These are phyloP conservation scores for Parascotia fuliginaria DNA, from an alignment of 2,888 invertebrate genomes.

Conservation along the genomic window DNA sequence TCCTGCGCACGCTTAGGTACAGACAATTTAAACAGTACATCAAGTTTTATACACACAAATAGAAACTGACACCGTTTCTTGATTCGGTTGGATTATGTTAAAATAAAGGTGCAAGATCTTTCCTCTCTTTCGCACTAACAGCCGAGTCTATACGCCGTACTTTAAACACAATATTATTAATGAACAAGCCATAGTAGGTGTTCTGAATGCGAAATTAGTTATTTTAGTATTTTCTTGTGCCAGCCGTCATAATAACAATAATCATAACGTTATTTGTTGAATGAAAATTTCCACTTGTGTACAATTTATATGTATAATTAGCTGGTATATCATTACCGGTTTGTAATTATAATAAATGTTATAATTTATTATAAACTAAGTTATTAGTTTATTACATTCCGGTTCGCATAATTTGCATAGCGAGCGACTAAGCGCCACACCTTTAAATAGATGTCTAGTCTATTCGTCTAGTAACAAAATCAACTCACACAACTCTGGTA, in stretches of 20 bases:
- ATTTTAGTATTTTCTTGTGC: slow-evolving; percentile 21
- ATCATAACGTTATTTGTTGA: neutral
- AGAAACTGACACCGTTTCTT: slow-evolving; percentile 27
- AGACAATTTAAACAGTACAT: slow-evolving; percentile 56
- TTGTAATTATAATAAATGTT: no score
- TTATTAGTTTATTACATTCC: no score
- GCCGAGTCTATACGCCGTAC: slow-evolving; percentile 39
- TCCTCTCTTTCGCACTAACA: slow-evolving; percentile 37
- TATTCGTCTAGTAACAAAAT: no score
- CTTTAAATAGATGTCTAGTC: no score
- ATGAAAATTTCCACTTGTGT: neutral
- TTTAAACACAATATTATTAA: slow-evolving; percentile 50
- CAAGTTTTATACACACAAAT: slow-evolving; percentile 60
- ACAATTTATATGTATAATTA: neutral
- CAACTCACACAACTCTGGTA: no score
- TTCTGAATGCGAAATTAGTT: slow-evolving; percentile 48
- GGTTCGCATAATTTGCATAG: no score
- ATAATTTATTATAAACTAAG: no score
- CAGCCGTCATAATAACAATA: neutral
- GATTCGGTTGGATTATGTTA: slow-evolving; percentile 41
- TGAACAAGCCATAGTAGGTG: slow-evolving; percentile 37
- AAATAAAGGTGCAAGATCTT: slow-evolving; percentile 42
- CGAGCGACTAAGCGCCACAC: no score
- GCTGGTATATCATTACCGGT: no score
- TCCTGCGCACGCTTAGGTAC: slow-evolving; percentile 62